Percentiles rank a stretch among this genome's conserved stretches.
Evolutionary conservation across 2,888 invertebrate species (phyloP).

Genomic region (Pherbina coryleti): DNA sequence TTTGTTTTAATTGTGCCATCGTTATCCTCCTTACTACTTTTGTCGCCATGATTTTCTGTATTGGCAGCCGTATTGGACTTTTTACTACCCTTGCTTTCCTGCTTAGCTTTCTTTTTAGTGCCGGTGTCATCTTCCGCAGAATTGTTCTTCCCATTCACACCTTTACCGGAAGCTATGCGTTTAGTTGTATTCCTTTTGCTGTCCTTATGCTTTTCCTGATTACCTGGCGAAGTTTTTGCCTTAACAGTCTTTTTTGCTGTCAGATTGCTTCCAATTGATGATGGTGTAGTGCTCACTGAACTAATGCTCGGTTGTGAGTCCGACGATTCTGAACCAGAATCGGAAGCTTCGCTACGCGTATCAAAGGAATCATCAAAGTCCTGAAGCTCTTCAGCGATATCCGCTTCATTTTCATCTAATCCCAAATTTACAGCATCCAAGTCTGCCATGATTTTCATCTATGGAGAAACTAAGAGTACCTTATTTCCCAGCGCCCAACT

Average conservation of each 20-base stretch:
- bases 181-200: conserved; percentile 52
- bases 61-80: conserved; percentile 6
- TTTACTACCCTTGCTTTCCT: conserved; percentile 31
- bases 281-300: conserved; percentile 79
- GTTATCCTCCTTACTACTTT: background rate
- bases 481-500: background rate
- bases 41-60: conserved; percentile 5
- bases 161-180: conserved; percentile 51
- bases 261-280: conserved; percentile 53
- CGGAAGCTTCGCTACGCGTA: conserved; percentile 90
- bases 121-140: background rate
- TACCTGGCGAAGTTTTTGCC: conserved; percentile 49
- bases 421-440: conserved; percentile 76
- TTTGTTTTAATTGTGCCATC: conserved; percentile 35
- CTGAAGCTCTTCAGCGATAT: conserved; percentile 85
- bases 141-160: conserved; percentile 57
- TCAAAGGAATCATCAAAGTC: conserved; percentile 79
- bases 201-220: conserved; percentile 19
- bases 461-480: background rate
- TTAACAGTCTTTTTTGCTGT: conserved; percentile 58
- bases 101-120: conserved; percentile 49
- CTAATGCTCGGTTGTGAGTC: conserved; percentile 79
- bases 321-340: conserved; percentile 75
- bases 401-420: conserved; percentile 77
- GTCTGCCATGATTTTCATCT: conserved; percentile 68